Conservation (phyloP, 2,888 invertebrate genomes). For the Cheilosia urbana region DNA sequence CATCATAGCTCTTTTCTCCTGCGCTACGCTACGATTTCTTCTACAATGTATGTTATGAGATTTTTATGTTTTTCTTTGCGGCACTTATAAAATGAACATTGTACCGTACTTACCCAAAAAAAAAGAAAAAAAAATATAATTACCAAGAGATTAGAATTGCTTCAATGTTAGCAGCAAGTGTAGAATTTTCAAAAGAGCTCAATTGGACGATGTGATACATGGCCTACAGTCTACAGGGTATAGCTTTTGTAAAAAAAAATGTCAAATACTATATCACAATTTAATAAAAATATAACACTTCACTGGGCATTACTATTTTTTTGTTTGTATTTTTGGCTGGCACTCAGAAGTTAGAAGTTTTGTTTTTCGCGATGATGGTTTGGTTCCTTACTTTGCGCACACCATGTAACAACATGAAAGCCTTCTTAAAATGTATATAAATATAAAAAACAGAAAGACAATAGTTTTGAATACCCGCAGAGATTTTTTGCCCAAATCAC, state of each 20-base stretch:
- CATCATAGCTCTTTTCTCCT: too few species aligned
- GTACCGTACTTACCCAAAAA: slow-evolving; percentile 20
- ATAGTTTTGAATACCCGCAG: not conserved
- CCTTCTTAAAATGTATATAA: slow-evolving; percentile 3
- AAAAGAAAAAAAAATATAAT: slow-evolving; percentile 4
- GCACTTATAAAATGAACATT: not conserved
- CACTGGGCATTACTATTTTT: not conserved
- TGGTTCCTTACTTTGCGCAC: slow-evolving; percentile 3
- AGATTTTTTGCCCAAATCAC: slow-evolving; percentile 6
- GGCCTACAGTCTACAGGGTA: slow-evolving; percentile 29
- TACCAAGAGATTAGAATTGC: slow-evolving; percentile 19
- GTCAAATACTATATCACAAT: slow-evolving; percentile 20
- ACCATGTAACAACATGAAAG: slow-evolving; percentile 6
- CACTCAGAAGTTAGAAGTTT: not conserved
- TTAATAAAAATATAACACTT: not conserved
- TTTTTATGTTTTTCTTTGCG: not conserved
- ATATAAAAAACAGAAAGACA: not conserved
- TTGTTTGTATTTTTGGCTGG: not conserved
- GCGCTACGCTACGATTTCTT: too few species aligned
- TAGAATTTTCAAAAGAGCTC: slow-evolving; percentile 16
- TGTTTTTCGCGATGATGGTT: not conserved
- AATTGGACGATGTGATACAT: slow-evolving; percentile 46
- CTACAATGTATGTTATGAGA: too few species aligned
- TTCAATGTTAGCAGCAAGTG: slow-evolving; percentile 1
- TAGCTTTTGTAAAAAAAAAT: slow-evolving; percentile 11